Evolutionary conservation across 2,797 vertebrate species (phyloP).

Genomic region (Phoxinus dragarum): DNA sequence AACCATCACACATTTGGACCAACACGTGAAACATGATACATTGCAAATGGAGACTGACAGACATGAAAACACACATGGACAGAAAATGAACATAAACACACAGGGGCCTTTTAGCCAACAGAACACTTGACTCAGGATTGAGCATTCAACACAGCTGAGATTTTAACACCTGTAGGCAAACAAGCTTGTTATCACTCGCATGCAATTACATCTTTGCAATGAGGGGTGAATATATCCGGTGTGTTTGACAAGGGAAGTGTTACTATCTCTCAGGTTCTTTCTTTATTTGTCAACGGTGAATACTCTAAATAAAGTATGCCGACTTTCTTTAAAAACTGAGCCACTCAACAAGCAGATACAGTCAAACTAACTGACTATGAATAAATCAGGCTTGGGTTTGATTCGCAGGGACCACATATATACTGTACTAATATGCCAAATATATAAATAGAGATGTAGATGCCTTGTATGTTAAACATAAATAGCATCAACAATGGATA

Average conservation of each 20-base stretch:
- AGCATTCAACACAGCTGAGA: conserved; percentile 22
- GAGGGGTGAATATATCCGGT: conserved; percentile 43
- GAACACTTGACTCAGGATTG: conserved; percentile 13
- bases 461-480: neutral
- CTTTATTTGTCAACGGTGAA: conserved; percentile 38
- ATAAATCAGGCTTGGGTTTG: neutral
- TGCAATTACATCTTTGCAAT: neutral
- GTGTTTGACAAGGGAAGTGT: conserved; percentile 63
- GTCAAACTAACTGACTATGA: conserved; percentile 5
- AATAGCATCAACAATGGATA: neutral
- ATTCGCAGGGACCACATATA: neutral
- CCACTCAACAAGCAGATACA: neutral
- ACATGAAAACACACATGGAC: neutral
- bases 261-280: conserved; percentile 27
- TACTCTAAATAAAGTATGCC: conserved; percentile 44
- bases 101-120: conserved; percentile 28
- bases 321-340: neutral
- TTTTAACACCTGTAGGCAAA: conserved; percentile 46
- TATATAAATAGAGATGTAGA: neutral
- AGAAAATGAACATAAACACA: conserved; percentile 13
- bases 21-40: conserved; percentile 2
- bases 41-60: neutral
- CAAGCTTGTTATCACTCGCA: conserved; percentile 45
- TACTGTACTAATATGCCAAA: neutral
- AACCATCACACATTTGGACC: conserved; percentile 20